Base-by-base conservation (phyloP, 1,140 invertebrate species). In the Lineus longissimus region DNA sequence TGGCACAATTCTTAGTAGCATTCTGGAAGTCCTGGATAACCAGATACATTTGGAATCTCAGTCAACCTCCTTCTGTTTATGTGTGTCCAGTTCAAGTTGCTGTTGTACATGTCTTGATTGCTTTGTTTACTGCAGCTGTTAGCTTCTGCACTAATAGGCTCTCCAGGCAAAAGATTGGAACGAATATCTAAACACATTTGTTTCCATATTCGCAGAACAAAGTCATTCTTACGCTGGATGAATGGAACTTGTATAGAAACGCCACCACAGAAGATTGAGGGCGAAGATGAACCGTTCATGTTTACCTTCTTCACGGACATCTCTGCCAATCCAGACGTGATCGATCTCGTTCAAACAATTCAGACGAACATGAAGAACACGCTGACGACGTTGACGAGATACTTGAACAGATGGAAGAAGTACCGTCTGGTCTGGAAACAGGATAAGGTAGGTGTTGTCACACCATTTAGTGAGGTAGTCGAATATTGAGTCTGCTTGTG, bases 161-260 rank as follows among this genome's bases (percentile, higher is more conserved):
- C n/a, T n/a, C n/a, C n/a, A n/a, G n/a, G n/a, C n/a, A n/a, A n/a
- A n/a, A n/a, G n/a, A n/a, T n/a, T n/a, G n/a, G n/a, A n/a, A n/a
- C n/a, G n/a, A n/a, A n/a, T n/a, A n/a, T n/a, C n/a, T n/a, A n/a
- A n/a, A n/a, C n/a, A n/a, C n/a, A n/a, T n/a, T n/a, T n/a, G n/a
- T n/a, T n/a, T n/a, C n/a, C n/a, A n/a, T n/a, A n/a, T 59, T 68
- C 67, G 33, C 69, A 89, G 88, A 66, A 76, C 91, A 2, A 90
- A 89, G 73, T 69, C 82, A 6, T 92, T 94, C 77, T 85, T 88
- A 0, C 86, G 92, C 9, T 95, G 92, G 92, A 90, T 91, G 88
- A 83, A 88, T 64, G 87, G 87, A n/a, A 91, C 88, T 13, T 94
- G 92, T 76, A 73, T 91, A 0, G 85, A 87, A 31, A 90, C 88